Percentiles rank a stretch among this genome's conserved stretches.
These are phyloP conservation scores for Daphoenositta chrysoptera DNA, from an alignment of 2,113 vertebrate genomes.

Conservation along the genomic window DNA sequence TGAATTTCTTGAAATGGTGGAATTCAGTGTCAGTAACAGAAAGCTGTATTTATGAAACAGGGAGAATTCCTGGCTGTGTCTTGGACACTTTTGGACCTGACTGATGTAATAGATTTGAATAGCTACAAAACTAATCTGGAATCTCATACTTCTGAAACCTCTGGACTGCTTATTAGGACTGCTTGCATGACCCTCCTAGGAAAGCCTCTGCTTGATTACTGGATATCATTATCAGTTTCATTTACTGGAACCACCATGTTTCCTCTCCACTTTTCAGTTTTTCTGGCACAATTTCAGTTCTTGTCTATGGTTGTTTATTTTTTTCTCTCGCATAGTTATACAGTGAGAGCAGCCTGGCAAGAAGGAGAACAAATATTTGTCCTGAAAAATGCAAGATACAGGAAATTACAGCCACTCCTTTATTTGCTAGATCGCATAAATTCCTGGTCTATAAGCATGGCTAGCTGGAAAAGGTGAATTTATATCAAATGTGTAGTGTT, in stretches of 20 bases:
- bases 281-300: background rate
- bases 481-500: background rate
- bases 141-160: background rate
- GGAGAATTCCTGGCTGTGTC: background rate
- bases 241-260: background rate
- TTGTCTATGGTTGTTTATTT: conserved; percentile 35
- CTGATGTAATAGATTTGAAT: background rate
- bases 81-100: background rate
- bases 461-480: conserved; percentile 42
- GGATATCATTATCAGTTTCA: background rate
- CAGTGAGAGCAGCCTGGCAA: conserved; percentile 38
- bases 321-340: conserved; percentile 12
- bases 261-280: background rate
- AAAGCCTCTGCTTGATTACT: background rate
- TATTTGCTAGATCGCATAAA: conserved; percentile 29
- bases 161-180: background rate
- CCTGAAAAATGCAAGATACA: conserved; percentile 33
- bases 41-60: background rate
- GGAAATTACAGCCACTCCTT: conserved; percentile 6
- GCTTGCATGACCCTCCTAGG: background rate
- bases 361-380: conserved; percentile 20
- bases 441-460: conserved; percentile 27
- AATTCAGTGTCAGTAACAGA: background rate
- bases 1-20: background rate
- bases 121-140: background rate